Conservation (phyloP, 1,140 invertebrate genomes). For the Drosophila pallidifrons region DNA sequence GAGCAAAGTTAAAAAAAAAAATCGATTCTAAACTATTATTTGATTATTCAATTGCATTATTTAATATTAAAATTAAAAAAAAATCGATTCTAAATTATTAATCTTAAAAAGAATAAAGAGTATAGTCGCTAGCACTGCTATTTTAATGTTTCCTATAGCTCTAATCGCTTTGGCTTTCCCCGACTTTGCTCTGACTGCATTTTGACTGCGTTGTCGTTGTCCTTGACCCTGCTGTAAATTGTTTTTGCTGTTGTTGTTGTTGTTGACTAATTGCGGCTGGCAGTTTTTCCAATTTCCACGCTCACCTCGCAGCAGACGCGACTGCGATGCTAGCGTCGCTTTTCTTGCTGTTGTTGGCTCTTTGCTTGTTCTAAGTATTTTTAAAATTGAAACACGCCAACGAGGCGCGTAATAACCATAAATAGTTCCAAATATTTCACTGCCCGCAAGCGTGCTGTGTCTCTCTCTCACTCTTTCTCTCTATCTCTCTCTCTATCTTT, state of each 20-base stretch:
- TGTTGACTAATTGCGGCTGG: constrained; percentile 34
- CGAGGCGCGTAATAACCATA: constrained; percentile 48
- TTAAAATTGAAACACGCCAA: constrained; percentile 56
- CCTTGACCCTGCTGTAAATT: constrained; percentile 29
- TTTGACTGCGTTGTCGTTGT: constrained; percentile 9
- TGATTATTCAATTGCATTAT: no score
- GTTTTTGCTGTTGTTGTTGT: background rate
- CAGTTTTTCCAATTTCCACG: constrained; percentile 32
- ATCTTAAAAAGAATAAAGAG: no score
- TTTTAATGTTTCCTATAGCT: no score
- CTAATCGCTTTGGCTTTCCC: background rate
- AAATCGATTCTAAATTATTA: no score
- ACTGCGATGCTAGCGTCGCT: background rate
- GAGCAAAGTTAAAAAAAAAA: no score
- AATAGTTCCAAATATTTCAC: constrained; percentile 54
- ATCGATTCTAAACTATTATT: no score
- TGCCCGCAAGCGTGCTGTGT: background rate
- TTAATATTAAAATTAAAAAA: no score
- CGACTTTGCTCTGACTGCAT: background rate
- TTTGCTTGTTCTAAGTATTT: constrained; percentile 38
- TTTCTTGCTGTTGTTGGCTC: constrained; percentile 1
- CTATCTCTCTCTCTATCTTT: background rate
- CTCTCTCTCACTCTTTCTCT: background rate
- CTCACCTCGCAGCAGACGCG: background rate
- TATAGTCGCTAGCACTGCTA: no score